Conservation (phyloP, 2,797 vertebrate species). For the Miopithecus talapoin region DNA sequence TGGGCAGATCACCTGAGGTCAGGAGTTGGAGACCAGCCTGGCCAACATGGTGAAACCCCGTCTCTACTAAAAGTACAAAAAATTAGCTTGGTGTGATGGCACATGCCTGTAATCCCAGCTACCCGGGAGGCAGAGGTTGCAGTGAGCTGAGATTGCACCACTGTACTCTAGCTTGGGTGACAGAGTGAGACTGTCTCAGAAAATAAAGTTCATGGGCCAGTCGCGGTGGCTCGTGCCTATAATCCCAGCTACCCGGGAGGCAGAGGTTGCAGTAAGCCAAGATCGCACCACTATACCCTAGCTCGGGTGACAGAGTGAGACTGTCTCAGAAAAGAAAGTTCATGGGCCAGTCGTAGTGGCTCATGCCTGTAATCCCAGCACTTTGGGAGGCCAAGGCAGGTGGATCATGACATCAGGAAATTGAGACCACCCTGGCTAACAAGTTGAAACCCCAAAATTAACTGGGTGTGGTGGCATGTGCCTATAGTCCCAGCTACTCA, state of each 20-base stretch:
- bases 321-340: not conserved
- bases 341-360: not conserved
- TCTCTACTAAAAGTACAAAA: too few relatives aligned
- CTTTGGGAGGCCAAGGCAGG: too few relatives aligned
- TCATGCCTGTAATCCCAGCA: too few relatives aligned
- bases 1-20: not conserved
- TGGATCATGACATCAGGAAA: too few relatives aligned
- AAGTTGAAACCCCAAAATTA: too few relatives aligned
- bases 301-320: not conserved
- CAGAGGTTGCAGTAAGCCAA: not conserved
- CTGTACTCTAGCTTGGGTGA: not conserved
- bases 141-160: not conserved
- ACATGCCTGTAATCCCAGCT: not conserved
- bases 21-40: not conserved
- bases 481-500: too few relatives aligned
- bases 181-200: not conserved
- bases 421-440: too few relatives aligned
- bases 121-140: not conserved
- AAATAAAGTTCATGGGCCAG: not conserved
- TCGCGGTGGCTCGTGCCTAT: too few relatives aligned
- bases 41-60: not conserved
- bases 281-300: not conserved
- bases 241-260: too few relatives aligned
- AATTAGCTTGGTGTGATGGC: not conserved
- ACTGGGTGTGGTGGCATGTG: too few relatives aligned